Percentiles rank a stretch among this genome's conserved stretches.
phyloP scores from a whole-genome alignment of 2,113 vertebrate genomes.

The Muntiacus reevesi region DNA sequence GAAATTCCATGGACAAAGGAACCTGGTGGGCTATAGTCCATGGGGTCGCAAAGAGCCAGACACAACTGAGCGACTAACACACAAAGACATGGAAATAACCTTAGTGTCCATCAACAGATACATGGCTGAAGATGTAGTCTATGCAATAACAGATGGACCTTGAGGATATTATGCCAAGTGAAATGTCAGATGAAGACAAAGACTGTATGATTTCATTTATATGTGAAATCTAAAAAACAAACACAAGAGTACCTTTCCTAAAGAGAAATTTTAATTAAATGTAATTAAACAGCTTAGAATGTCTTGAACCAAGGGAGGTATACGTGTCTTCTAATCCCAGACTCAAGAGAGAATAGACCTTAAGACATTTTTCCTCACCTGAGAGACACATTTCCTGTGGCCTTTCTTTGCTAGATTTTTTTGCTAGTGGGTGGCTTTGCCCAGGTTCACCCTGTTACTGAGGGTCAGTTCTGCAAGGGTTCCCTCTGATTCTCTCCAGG shows the following conservation, averaged over 20 bases:
- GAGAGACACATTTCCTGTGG: background rate
- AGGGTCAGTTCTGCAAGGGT: background rate
- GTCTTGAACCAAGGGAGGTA: background rate
- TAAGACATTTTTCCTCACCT: background rate
- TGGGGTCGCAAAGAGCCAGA: background rate
- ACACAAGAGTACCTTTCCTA: background rate
- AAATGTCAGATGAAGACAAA: background rate
- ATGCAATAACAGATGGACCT: background rate
- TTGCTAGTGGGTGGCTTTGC: background rate
- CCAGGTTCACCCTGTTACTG: background rate
- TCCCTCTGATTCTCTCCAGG: background rate
- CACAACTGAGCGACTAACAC: background rate
- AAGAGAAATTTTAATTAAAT: background rate
- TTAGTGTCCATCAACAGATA: background rate
- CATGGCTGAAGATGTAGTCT: background rate
- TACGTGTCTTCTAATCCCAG: background rate
- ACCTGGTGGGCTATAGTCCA: background rate
- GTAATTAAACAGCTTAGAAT: background rate
- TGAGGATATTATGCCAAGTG: background rate
- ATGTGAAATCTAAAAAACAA: background rate
- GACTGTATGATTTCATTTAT: background rate
- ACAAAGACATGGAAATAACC: background rate
- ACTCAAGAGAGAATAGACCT: background rate
- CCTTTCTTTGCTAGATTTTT: background rate
- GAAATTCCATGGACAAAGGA: background rate